These are phyloP conservation scores for Sturnus vulgaris DNA, from an alignment of 2,113 vertebrate genomes.

Conservation along the genomic window DNA sequence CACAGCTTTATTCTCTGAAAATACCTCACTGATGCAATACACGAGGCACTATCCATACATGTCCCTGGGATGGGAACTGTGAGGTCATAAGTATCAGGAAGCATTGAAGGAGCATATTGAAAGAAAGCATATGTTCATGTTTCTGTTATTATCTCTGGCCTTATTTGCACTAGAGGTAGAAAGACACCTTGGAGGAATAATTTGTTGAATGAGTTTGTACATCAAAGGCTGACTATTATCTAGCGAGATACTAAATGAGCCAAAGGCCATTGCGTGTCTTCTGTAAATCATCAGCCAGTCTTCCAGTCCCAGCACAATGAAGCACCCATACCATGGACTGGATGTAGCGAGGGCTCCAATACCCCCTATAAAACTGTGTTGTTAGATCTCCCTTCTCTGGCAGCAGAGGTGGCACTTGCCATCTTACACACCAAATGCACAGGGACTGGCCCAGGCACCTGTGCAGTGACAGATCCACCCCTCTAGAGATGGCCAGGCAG, in stretches of 20 bases:
- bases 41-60: fast-evolving
- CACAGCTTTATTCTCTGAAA: not conserved
- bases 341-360: fast-evolving
- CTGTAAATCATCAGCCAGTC: not conserved
- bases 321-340: not conserved
- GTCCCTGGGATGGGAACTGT: not conserved
- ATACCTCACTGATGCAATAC: not conserved
- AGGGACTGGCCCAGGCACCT: fast-evolving
- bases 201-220: not conserved
- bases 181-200: not conserved
- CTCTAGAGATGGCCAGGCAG: fast-evolving
- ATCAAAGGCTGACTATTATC: not conserved
- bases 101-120: not conserved
- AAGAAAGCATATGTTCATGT: fast-evolving
- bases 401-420: not conserved
- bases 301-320: not conserved
- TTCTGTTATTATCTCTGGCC: not conserved
- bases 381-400: not conserved
- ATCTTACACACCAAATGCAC: fast-evolving
- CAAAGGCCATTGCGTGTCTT: not conserved
- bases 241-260: not conserved
- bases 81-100: not conserved
- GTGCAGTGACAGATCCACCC: not conserved
- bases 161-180: not conserved
- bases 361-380: not conserved